Evolutionary conservation across 2,888 invertebrate species (phyloP).

Genomic region (Bellardia bayeri): DNA sequence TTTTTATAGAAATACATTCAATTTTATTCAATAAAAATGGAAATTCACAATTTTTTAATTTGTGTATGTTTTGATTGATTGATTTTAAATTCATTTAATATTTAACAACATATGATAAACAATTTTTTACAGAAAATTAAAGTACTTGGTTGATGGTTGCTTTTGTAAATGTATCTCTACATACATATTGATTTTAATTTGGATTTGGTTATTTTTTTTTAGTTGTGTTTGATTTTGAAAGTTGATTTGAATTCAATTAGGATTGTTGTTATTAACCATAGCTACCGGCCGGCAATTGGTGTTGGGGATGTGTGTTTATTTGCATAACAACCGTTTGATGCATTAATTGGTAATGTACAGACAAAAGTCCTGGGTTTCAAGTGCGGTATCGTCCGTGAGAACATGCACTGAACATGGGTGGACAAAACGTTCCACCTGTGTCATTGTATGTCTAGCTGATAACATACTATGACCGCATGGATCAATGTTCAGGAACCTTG

Average conservation of each 20-base stretch:
- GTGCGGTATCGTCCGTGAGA: too few species aligned
- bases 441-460: too few species aligned
- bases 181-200: neutral
- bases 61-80: conserved; percentile 24
- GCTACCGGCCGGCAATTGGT: conserved; percentile 22
- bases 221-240: neutral
- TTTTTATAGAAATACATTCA: conserved; percentile 51
- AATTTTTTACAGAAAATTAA: conserved; percentile 26
- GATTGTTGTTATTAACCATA: conserved; percentile 54
- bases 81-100: conserved; percentile 42
- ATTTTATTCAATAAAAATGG: conserved; percentile 58
- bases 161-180: neutral
- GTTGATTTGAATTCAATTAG: conserved; percentile 27
- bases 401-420: too few species aligned
- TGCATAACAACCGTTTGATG: conserved; percentile 13
- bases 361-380: too few species aligned
- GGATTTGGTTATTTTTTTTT: neutral
- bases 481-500: too few species aligned
- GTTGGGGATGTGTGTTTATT: neutral
- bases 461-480: too few species aligned
- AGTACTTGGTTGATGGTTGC: conserved; percentile 16
- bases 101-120: conserved; percentile 46
- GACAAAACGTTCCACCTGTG: too few species aligned
- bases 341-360: neutral
- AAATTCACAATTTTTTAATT: conserved; percentile 35